A percentile compares a stretch with the other conserved stretches of the same genome.
Conservation (phyloP, 2,888 invertebrate species). For the Drosophila limbata region DNA sequence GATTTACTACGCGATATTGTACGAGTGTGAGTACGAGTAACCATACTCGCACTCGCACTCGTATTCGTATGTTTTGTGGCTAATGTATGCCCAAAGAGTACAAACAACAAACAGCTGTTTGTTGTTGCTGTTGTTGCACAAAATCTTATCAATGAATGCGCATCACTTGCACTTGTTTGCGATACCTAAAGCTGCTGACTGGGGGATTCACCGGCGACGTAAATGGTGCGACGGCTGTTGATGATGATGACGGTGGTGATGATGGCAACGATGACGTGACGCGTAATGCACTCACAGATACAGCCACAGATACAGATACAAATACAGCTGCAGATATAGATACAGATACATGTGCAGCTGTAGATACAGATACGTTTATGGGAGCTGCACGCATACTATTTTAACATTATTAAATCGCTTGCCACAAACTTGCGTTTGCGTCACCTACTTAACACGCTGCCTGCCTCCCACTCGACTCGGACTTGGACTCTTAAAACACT, state of each 20-base stretch:
- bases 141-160: constrained; percentile 80
- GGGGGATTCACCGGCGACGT: constrained; percentile 66
- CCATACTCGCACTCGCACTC: background rate
- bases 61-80: constrained; percentile 31
- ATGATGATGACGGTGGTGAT: constrained; percentile 19
- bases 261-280: constrained; percentile 65
- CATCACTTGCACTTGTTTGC: constrained; percentile 82
- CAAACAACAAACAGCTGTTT: constrained; percentile 33
- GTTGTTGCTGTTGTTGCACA: constrained; percentile 45
- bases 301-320: constrained; percentile 23
- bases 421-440: constrained; percentile 82
- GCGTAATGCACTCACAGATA: constrained; percentile 34
- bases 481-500: constrained; percentile 20
- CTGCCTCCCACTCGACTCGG: constrained; percentile 13
- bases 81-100: constrained; percentile 76
- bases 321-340: constrained; percentile 17
- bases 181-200: constrained; percentile 21
- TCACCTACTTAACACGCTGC: constrained; percentile 73
- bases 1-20: constrained; percentile 50
- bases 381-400: constrained; percentile 54
- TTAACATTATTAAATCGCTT: constrained; percentile 75
- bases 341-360: constrained; percentile 18
- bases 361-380: constrained; percentile 47
- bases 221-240: constrained; percentile 59
- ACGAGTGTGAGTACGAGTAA: background rate